Base-by-base conservation (phyloP, 2,113 vertebrate genomes). In the Silurus glanis region DNA sequence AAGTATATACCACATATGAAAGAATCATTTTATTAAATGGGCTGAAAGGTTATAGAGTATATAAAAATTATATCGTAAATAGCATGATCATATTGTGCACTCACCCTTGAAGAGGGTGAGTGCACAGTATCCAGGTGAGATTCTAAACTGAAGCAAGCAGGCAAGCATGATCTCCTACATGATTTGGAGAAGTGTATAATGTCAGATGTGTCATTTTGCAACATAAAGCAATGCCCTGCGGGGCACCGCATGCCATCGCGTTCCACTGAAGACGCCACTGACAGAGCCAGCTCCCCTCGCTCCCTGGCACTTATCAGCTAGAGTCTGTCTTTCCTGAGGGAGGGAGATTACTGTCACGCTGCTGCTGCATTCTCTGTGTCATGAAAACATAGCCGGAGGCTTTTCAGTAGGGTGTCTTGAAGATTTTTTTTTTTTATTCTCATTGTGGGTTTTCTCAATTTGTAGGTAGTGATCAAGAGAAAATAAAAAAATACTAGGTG, bases 241-340 rank as follows among this genome's bases (percentile, higher is more conserved):
- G 93, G 90, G 94, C 91, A 91, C 95, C 88, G 88, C 91, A 91
- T 90, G 92, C 93, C 84, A 84, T 91, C 91, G 94, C 93, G 93
- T 95, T 96, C 92, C 93, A 87, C 89, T 95, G 95, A 94, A 95
- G 95, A 93, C 93, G 94, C 93, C 94, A 95, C 93, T 95, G 95
- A 95, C 95, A 94, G 94, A 96, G 94, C 94, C 93, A 94, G 93
- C 95, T 75, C 84, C 28, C 59, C 62, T 87, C 58, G 80, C 80
- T 84, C 83, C 92, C 92, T 95, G 96, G 94, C 95, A 96, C 94
- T 96, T 95, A 96, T 95, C 95, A 95, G 93, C 96, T 95, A 95
- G 90, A 89, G 95, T 94, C 94, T 94, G 90, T 88, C 91, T 89
- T 94, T 95, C 95, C 95, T 92, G 49, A 71, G 37, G 94, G 94